Conservation (phyloP, 2,797 vertebrate genomes). For the Dendrocincla tyrannina region DNA sequence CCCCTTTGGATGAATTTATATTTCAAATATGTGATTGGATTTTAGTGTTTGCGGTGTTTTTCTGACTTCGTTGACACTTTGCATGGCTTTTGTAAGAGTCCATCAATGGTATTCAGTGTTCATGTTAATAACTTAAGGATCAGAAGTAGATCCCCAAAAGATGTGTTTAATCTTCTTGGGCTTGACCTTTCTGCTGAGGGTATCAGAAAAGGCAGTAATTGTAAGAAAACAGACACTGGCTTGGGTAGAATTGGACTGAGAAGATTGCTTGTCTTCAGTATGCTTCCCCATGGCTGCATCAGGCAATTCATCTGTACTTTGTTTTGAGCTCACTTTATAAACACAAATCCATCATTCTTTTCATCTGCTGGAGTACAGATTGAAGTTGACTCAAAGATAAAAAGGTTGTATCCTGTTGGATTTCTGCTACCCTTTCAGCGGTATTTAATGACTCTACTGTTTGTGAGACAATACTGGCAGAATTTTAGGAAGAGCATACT, state of each 20-base stretch:
- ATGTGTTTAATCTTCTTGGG: background rate
- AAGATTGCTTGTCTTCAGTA: background rate
- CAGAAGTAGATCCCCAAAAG: background rate
- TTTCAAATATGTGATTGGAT: background rate
- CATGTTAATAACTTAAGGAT: background rate
- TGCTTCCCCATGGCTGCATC: background rate
- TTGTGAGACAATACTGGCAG: background rate
- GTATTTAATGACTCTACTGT: constrained; percentile 14
- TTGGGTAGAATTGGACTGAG: background rate
- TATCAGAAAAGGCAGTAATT: background rate
- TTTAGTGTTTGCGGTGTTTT: background rate
- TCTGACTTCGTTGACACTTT: background rate
- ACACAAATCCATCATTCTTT: constrained; percentile 15
- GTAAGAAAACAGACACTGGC: background rate
- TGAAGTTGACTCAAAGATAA: constrained; percentile 14
- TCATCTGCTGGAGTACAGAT: background rate
- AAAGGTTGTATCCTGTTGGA: constrained; percentile 6
- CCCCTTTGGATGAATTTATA: background rate
- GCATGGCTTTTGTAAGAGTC: background rate
- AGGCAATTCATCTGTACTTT: background rate
- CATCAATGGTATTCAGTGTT: background rate
- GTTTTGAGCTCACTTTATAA: constrained; percentile 4
- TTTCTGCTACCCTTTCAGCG: background rate
- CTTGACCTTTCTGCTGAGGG: background rate
- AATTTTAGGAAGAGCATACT: background rate